A percentile compares a stretch with the other conserved stretches of the same genome.
These are phyloP conservation scores for Macquaria australasica DNA, from an alignment of 2,113 vertebrate species.

Conservation along the genomic window DNA sequence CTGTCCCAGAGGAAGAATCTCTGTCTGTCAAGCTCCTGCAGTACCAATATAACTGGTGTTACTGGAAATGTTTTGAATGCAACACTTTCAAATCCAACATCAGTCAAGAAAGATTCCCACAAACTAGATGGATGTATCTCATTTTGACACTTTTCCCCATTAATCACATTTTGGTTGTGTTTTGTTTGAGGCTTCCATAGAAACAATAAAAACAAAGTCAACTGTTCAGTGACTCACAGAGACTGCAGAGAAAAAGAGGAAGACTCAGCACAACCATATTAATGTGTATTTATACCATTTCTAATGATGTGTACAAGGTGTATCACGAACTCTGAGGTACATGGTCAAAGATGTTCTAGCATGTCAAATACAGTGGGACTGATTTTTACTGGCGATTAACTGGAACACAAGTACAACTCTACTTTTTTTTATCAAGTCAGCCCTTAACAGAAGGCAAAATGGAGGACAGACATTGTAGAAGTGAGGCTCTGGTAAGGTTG, in stretches of 20 bases:
- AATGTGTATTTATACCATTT: neutral
- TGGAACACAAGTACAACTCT: neutral
- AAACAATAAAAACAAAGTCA: constrained; percentile 7
- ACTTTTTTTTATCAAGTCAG: neutral
- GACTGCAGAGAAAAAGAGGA: neutral
- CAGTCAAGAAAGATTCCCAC: neutral
- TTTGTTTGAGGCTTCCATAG: constrained; percentile 4
- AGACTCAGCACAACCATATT: neutral
- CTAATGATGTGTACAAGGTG: neutral
- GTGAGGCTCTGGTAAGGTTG: constrained; percentile 5
- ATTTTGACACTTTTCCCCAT: neutral
- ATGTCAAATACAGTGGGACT: neutral
- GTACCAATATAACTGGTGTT: neutral
- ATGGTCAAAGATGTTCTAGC: neutral
- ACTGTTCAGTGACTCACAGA: constrained; percentile 24
- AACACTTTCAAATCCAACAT: neutral
- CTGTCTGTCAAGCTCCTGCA: neutral
- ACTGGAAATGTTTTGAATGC: constrained; percentile 17
- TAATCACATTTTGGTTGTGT: neutral
- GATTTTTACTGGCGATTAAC: neutral
- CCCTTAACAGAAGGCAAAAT: neutral
- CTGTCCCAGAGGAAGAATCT: neutral
- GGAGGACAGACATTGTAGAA: neutral
- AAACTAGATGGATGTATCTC: neutral
- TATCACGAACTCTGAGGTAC: neutral